Evolutionary conservation across 2,888 invertebrate genomes (phyloP).

Genomic region (Tachystola acroxantha): DNA sequence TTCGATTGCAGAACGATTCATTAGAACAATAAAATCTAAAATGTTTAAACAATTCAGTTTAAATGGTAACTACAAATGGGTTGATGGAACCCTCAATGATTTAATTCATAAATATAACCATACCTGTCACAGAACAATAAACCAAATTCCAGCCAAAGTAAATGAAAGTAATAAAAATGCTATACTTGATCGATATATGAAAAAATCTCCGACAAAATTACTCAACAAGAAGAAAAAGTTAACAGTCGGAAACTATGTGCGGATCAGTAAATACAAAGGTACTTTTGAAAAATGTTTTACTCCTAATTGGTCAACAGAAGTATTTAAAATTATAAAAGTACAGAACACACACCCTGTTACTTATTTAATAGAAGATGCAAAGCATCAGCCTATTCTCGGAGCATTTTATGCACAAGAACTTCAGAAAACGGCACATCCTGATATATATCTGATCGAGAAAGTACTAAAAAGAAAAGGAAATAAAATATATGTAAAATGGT

Average conservation of each 20-base stretch:
- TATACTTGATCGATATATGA: too few species aligned
- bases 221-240: conserved; percentile 11
- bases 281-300: conserved; percentile 27
- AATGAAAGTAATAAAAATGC: not conserved
- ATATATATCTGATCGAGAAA: conserved; percentile 35
- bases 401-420: conserved; percentile 35
- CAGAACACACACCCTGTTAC: conserved; percentile 25
- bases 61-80: conserved; percentile 12
- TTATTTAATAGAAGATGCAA: conserved; percentile 28
- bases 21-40: conserved; percentile 13
- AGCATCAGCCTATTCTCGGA: conserved; percentile 27
- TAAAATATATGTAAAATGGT: too few species aligned
- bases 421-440: conserved; percentile 27
- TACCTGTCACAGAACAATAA: conserved; percentile 9
- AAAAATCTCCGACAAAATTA: too few species aligned
- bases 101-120: conserved; percentile 10
- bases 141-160: not conserved
- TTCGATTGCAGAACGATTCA: conserved; percentile 16
- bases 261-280: conserved; percentile 19
- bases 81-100: conserved; percentile 6
- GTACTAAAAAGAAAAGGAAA: too few species aligned
- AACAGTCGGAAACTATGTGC: conserved; percentile 21
- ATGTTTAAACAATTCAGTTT: conserved; percentile 11
- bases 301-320: conserved; percentile 32
- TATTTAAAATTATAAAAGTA: conserved; percentile 25